Percentiles rank a stretch among this genome's conserved stretches.
Evolutionary conservation across 2,113 vertebrate species (phyloP).

Genomic region (Lepisosteus oculatus): DNA sequence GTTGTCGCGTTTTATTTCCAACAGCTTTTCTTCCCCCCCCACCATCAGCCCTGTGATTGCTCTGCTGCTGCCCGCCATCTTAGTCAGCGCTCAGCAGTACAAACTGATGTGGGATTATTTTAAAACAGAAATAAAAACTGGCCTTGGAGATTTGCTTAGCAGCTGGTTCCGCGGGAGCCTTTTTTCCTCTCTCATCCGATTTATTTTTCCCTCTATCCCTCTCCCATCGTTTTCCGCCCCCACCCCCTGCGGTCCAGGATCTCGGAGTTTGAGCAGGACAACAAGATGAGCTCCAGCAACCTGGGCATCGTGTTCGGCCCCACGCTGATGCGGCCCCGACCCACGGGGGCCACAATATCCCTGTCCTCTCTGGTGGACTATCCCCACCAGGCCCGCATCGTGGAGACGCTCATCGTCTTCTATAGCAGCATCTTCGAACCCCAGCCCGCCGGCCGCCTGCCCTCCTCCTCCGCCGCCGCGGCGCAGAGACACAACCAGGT

Average conservation of each 20-base stretch:
- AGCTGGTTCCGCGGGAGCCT: neutral
- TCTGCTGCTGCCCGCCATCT: too few relatives aligned
- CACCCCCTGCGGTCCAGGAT: constrained; percentile 68
- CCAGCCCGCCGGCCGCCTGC: constrained; percentile 30
- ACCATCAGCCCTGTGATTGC: too few relatives aligned
- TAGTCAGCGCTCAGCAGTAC: too few relatives aligned
- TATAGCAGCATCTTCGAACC: constrained; percentile 73
- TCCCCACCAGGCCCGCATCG: constrained; percentile 88
- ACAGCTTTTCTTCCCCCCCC: too few relatives aligned
- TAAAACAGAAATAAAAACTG: too few relatives aligned
- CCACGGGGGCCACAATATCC: constrained; percentile 88
- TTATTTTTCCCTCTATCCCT: neutral
- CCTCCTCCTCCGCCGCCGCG: constrained; percentile 23
- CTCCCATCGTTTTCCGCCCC: neutral
- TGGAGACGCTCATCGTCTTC: constrained; percentile 87
- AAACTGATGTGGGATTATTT: too few relatives aligned
- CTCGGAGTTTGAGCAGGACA: constrained; percentile 85
- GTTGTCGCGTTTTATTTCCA: too few relatives aligned
- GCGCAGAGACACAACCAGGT: constrained; percentile 39
- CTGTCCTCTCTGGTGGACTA: constrained; percentile 95
- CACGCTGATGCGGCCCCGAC: constrained; percentile 87
- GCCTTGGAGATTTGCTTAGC: too few relatives aligned
- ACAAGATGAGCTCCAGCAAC: constrained; percentile 94
- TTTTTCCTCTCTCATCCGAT: neutral
- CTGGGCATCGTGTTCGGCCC: constrained; percentile 94